Evolutionary conservation across 2,888 invertebrate genomes (phyloP).

Genomic region (Hypomecis atomaria): DNA sequence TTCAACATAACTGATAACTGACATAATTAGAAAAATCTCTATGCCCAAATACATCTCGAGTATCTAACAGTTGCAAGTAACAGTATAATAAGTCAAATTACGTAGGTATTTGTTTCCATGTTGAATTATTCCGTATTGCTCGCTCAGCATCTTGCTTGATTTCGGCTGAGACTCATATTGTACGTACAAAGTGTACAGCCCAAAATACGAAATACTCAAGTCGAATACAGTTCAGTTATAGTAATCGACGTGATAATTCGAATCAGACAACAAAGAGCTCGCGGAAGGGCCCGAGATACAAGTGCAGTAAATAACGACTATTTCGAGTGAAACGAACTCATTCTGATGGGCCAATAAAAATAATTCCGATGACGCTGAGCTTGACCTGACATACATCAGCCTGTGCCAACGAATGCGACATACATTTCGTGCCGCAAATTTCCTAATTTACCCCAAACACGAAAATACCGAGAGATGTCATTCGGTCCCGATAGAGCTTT

Average conservation of each 20-base stretch:
- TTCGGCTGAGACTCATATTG: too few species aligned
- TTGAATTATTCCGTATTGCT: too few species aligned
- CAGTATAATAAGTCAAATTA: too few species aligned
- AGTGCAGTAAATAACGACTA: slow-evolving; percentile 41
- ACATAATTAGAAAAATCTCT: too few species aligned
- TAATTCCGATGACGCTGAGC: slow-evolving; percentile 67
- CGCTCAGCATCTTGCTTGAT: too few species aligned
- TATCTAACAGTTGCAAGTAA: too few species aligned
- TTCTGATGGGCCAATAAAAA: slow-evolving; percentile 68
- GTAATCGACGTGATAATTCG: not conserved
- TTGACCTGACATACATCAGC: slow-evolving; percentile 72
- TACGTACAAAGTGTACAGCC: too few species aligned
- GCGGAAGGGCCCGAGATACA: slow-evolving; percentile 15
- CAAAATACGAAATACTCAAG: too few species aligned
- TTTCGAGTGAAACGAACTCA: slow-evolving; percentile 47
- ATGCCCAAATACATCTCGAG: too few species aligned
- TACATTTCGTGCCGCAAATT: slow-evolving; percentile 64
- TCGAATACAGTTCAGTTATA: too few species aligned
- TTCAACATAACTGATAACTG: too few species aligned
- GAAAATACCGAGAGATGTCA: slow-evolving; percentile 28
- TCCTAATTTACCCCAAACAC: slow-evolving; percentile 48
- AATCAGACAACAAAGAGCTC: slow-evolving; percentile 20
- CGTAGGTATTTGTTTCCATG: too few species aligned
- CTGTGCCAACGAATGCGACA: slow-evolving; percentile 72
- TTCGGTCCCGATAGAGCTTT: slow-evolving; percentile 20